These are phyloP conservation scores for Syrista parreyssii DNA, from an alignment of 2,888 invertebrate species.

Conservation along the genomic window DNA sequence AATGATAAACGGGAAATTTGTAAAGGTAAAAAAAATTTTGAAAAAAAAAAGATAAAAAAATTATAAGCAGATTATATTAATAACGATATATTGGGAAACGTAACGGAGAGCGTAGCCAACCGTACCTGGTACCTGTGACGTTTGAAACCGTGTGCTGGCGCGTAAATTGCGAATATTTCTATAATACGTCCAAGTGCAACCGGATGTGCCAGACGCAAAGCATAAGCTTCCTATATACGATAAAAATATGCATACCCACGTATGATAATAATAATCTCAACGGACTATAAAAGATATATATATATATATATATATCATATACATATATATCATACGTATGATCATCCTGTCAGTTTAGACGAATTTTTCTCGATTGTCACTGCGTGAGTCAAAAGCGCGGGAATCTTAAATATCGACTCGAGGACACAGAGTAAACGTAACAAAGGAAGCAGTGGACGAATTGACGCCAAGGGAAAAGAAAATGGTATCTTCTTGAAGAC, in stretches of 20 bases:
- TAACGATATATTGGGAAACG: background rate
- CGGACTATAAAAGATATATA: background rate
- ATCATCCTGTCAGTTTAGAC: background rate
- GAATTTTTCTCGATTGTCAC: background rate
- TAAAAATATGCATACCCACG: constrained; percentile 2
- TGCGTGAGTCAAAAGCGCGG: background rate
- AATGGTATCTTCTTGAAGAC: background rate
- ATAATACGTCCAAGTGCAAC: background rate
- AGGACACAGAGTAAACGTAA: background rate
- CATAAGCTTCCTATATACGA: background rate
- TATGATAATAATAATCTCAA: background rate
- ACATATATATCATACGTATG: background rate
- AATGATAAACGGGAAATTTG: background rate
- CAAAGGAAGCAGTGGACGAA: background rate
- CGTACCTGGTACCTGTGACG: background rate
- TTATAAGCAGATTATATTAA: background rate
- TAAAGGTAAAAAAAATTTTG: background rate
- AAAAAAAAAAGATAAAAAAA: background rate
- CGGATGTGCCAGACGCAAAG: background rate
- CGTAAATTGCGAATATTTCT: background rate
- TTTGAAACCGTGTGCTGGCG: background rate
- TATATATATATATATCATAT: background rate
- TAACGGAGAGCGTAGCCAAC: background rate
- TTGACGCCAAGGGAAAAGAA: background rate
- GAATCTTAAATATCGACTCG: background rate